Evolutionary conservation across 2,888 invertebrate species (phyloP).

Genomic region (Tenodera sinensis): DNA sequence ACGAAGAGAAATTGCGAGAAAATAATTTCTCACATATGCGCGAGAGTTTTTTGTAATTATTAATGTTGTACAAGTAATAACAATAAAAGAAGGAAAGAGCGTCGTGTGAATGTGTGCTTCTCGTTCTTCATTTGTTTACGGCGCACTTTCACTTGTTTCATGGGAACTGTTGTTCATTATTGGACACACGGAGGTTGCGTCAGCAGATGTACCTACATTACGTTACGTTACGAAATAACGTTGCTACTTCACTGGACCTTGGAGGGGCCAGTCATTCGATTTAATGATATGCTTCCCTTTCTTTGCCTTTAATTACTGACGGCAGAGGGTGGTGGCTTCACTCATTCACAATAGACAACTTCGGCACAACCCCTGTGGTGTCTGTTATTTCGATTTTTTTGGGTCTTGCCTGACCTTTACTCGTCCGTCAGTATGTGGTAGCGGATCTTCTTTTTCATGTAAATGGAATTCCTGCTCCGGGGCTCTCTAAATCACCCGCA

Average conservation of each 20-base stretch:
- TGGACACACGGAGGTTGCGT: background rate
- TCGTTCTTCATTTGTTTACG: background rate
- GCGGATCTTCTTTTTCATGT: background rate
- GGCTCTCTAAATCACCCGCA: background rate
- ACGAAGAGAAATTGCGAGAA: background rate
- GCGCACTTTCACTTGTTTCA: background rate
- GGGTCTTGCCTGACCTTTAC: background rate
- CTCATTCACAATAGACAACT: no score
- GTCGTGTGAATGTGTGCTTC: background rate
- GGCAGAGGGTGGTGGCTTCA: background rate
- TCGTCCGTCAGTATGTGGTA: background rate
- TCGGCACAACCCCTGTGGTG: background rate
- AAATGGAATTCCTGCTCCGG: no score
- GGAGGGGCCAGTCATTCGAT: background rate
- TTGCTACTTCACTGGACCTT: background rate
- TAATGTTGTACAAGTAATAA: background rate
- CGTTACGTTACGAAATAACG: background rate
- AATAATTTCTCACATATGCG: background rate
- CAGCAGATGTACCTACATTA: background rate
- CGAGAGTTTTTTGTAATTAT: background rate
- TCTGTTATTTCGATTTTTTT: no score
- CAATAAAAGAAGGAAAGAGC: background rate
- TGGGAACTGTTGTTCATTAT: constrained; percentile 4
- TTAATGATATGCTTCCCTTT: background rate
- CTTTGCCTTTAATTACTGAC: background rate